Percentiles rank a stretch among this genome's conserved stretches.
Conservation (phyloP, 2,888 invertebrate genomes). For the Lobophora halterata region DNA sequence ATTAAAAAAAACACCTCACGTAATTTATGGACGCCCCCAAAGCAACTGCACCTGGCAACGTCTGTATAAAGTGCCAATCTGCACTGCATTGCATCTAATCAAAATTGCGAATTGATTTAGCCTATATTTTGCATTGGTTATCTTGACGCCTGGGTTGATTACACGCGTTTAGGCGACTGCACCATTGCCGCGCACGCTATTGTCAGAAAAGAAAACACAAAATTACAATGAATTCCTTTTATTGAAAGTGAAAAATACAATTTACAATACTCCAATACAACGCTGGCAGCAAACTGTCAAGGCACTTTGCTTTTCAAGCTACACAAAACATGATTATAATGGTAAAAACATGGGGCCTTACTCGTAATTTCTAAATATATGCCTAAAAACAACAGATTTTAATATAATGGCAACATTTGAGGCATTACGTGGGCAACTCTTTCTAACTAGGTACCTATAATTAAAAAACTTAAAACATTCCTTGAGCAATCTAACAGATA, state of each 20-base stretch:
- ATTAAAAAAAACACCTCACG: no score
- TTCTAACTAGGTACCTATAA: constrained; percentile 26
- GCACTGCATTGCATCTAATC: no score
- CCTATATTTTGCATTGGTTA: no score
- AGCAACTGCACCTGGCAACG: no score
- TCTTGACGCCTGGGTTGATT: no score
- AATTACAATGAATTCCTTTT: constrained; percentile 68
- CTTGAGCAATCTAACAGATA: constrained; percentile 58
- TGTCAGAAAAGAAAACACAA: constrained; percentile 32
- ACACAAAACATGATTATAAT: constrained; percentile 40
- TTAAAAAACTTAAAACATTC: constrained; percentile 46
- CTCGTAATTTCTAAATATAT: constrained; percentile 17
- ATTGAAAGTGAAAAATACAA: constrained; percentile 62
- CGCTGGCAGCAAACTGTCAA: constrained; percentile 54
- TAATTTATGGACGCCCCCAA: no score
- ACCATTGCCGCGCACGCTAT: neutral
- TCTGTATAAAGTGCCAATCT: no score
- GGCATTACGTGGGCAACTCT: constrained; percentile 24
- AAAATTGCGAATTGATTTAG: no score
- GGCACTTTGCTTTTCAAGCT: constrained; percentile 55
- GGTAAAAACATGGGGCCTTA: constrained; percentile 24
- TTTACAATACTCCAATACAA: constrained; percentile 56
- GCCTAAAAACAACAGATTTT: constrained; percentile 22
- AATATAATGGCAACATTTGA: constrained; percentile 25
- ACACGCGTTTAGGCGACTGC: no score